Evolutionary conservation across 2,113 vertebrate genomes (phyloP).

Genomic region (Diglossa brunneiventris): DNA sequence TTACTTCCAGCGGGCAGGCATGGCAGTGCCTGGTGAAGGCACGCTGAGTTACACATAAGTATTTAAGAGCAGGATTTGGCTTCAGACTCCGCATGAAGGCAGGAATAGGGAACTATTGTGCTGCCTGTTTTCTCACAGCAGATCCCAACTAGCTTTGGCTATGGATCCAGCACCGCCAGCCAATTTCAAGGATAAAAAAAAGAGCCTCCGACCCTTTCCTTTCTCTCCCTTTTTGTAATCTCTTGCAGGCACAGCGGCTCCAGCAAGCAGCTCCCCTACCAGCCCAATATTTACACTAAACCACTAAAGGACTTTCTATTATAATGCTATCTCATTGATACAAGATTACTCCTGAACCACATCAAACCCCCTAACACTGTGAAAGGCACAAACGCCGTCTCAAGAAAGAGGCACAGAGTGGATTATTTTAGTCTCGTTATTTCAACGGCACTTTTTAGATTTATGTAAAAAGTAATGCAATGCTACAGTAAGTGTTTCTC

Average conservation of each 20-base stretch:
- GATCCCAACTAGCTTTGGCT: slow-evolving; percentile 62
- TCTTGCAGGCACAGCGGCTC: slow-evolving; percentile 53
- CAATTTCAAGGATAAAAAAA: slow-evolving; percentile 55
- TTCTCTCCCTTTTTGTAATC: slow-evolving; percentile 68
- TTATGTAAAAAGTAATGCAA: slow-evolving; percentile 68
- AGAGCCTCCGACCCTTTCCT: slow-evolving; percentile 59
- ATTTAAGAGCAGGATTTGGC: slow-evolving; percentile 53
- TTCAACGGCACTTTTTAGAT: slow-evolving; percentile 55
- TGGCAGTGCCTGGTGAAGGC: slow-evolving; percentile 11
- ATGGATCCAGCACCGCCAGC: slow-evolving; percentile 7
- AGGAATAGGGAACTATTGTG: slow-evolving; percentile 41
- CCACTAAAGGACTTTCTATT: slow-evolving; percentile 70
- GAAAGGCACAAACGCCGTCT: slow-evolving; percentile 51
- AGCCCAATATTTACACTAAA: slow-evolving; percentile 68
- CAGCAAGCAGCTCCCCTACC: slow-evolving; percentile 64
- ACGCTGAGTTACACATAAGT: slow-evolving; percentile 26
- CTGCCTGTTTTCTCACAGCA: slow-evolving; percentile 56
- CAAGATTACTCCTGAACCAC: slow-evolving; percentile 67
- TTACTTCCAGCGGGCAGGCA: slow-evolving; percentile 26
- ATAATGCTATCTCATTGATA: slow-evolving; percentile 66
- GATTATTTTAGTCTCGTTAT: slow-evolving; percentile 63
- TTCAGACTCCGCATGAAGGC: slow-evolving; percentile 31
- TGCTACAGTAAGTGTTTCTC: slow-evolving; percentile 60
- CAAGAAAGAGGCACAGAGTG: slow-evolving; percentile 52
- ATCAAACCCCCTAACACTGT: slow-evolving; percentile 47